Base-by-base conservation (phyloP, 2,113 vertebrate genomes). In the Prolemur simus region DNA sequence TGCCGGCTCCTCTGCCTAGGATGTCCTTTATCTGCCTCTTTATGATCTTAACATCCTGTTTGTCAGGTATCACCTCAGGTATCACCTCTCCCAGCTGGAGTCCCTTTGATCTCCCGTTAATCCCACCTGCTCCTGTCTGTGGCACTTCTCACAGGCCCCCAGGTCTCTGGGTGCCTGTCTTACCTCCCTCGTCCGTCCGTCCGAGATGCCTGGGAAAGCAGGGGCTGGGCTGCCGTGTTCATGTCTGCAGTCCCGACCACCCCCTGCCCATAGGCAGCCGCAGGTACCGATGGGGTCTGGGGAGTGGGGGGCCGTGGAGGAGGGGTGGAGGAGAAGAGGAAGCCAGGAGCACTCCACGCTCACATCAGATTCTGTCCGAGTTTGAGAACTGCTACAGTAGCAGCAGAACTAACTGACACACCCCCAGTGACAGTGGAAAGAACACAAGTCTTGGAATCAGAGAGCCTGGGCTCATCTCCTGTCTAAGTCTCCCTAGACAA, bases 181-280 rank as follows among this genome's bases (percentile, higher is more conserved):
- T 37, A 76, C 45, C 20, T n/a, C 42, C 68, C 23, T 47, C 37
- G 9, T 14, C 64, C 0, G 9, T 14, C 64, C 0, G 0, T 3
- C n/a, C 37, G 84, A 84, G 49, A 3, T 37, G 7, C 54, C n/a
- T 0, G 1, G 8, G 60, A 25, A n/a, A 15, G 20, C 42, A 68
- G 56, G 37, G 14, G 3, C 21, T 0, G 6, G 4, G 0, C 0
- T 6, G 5, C 29, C 27, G 8, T 12, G 32, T 7, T 82, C 14
- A 37, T 21, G 10, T 77, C 8, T 47, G 45, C 13, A 15, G 15
- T 4, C 21, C 39, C 10, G 2, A 2, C 27, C 52, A 12, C 10
- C 6, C 4, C 23, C 34, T 15, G 4, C 49, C 15, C 29, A 8
- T 0, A 18, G 42, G 23, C 14, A 34, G 63, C 52, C 29, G 17